A percentile compares a stretch with the other conserved stretches of the same genome.
Conservation (phyloP, 1,140 invertebrate genomes). For the Drosophila tsacasi region DNA sequence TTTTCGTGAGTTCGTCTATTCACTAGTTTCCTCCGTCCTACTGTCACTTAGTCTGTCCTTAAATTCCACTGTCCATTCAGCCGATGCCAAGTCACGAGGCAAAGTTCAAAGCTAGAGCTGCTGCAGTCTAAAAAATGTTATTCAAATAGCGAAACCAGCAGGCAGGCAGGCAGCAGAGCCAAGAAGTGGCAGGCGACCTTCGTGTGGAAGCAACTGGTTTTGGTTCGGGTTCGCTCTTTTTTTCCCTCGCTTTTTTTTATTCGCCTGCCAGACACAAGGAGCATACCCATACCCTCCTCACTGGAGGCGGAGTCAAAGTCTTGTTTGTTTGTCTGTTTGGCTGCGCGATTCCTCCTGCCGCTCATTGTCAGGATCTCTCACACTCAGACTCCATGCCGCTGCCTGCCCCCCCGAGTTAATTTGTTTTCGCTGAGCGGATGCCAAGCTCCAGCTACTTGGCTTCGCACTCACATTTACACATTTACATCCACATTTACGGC, state of each 20-base stretch:
- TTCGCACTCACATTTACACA: constrained; percentile 27
- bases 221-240: constrained; percentile 33
- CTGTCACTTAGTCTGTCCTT: no score
- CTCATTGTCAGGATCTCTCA: constrained; percentile 32
- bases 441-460: constrained; percentile 48
- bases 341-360: constrained; percentile 13
- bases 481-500: constrained; percentile 26
- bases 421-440: constrained; percentile 60
- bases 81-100: constrained; percentile 54
- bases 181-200: constrained; percentile 55
- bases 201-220: constrained; percentile 74
- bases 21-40: neutral
- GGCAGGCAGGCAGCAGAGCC: constrained; percentile 2
- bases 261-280: constrained; percentile 35
- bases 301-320: constrained; percentile 39
- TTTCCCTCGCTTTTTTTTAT: constrained; percentile 31
- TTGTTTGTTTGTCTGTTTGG: constrained; percentile 52
- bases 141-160: constrained; percentile 55
- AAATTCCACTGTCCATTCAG: constrained; percentile 28
- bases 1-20: no score
- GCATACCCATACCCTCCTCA: neutral
- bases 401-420: constrained; percentile 34
- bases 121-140: constrained; percentile 59
- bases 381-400: neutral
- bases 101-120: constrained; percentile 72